These are phyloP conservation scores for Silvanus unidentatus DNA, from an alignment of 2,888 invertebrate genomes.

Conservation along the genomic window DNA sequence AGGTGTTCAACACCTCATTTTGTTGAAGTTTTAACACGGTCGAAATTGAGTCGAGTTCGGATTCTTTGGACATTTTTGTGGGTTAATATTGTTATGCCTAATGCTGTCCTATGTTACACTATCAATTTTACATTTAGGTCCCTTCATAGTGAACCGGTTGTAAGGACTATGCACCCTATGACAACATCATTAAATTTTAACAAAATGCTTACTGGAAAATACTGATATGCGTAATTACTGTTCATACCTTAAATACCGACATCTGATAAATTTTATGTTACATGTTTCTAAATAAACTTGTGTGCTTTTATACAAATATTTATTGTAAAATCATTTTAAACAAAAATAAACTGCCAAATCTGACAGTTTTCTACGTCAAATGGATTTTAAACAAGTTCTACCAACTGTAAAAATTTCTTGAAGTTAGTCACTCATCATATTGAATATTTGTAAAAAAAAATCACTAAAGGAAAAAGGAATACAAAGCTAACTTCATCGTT, in stretches of 20 bases:
- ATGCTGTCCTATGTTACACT: constrained; percentile 26
- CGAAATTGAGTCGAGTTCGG: constrained; percentile 38
- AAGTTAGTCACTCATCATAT: no score
- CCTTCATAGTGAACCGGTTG: constrained; percentile 19
- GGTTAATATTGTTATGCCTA: constrained; percentile 14
- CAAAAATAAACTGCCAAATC: constrained; percentile 5
- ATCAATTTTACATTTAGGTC: constrained; percentile 22
- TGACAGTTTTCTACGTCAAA: constrained; percentile 2
- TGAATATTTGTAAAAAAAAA: no score
- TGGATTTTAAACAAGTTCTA: no score
- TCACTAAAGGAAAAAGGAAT: no score
- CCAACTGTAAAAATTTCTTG: no score
- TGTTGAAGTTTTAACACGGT: constrained; percentile 41
- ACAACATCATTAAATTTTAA: no score
- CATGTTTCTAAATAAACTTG: no score
- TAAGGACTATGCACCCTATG: constrained; percentile 1
- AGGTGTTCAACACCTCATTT: constrained; percentile 55
- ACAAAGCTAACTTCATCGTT: no score
- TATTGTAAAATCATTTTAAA: constrained; percentile 1
- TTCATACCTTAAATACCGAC: no score
- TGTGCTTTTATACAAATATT: not conserved
- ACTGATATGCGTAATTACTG: no score
- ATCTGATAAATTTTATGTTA: no score
- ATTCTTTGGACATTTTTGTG: constrained; percentile 30
- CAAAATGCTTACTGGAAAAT: no score